These are phyloP conservation scores for Solenopsis fugax DNA, from an alignment of 1,140 invertebrate genomes.

Conservation along the genomic window DNA sequence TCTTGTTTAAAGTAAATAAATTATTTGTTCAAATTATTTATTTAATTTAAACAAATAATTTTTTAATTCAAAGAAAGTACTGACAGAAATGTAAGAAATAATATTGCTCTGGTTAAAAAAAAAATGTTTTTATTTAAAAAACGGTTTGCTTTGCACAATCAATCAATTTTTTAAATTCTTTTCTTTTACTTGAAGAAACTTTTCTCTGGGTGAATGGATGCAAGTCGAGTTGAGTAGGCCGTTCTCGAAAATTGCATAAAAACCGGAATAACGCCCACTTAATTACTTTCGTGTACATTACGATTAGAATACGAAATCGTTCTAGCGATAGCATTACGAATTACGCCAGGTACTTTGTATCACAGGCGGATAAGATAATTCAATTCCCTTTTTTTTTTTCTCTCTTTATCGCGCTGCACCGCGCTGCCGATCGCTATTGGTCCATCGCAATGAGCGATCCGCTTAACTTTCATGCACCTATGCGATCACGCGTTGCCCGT, in stretches of 20 bases:
- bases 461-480: slow-evolving; percentile 26
- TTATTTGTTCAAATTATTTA: too few species aligned
- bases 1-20: too few species aligned
- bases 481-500: slow-evolving; percentile 34
- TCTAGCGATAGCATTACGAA: slow-evolving; percentile 10
- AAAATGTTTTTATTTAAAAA: too few species aligned
- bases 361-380: slow-evolving; percentile 40
- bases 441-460: slow-evolving; percentile 42
- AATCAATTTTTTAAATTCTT: too few species aligned
- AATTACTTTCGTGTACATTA: background rate
- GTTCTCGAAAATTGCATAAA: background rate
- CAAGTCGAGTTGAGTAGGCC: background rate
- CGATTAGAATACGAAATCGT: background rate
- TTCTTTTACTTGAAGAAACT: too few species aligned
- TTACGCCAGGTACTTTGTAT: slow-evolving; percentile 19
- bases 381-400: background rate
- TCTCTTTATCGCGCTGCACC: background rate
- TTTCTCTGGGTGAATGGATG: background rate
- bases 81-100: too few species aligned
- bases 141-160: too few species aligned
- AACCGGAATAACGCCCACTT: slow-evolving; percentile 5
- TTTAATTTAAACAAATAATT: too few species aligned
- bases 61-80: too few species aligned
- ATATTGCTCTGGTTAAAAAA: too few species aligned
- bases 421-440: slow-evolving; percentile 31